These are phyloP conservation scores for Abrostola tripartita DNA, from an alignment of 2,888 invertebrate species.

Conservation along the genomic window DNA sequence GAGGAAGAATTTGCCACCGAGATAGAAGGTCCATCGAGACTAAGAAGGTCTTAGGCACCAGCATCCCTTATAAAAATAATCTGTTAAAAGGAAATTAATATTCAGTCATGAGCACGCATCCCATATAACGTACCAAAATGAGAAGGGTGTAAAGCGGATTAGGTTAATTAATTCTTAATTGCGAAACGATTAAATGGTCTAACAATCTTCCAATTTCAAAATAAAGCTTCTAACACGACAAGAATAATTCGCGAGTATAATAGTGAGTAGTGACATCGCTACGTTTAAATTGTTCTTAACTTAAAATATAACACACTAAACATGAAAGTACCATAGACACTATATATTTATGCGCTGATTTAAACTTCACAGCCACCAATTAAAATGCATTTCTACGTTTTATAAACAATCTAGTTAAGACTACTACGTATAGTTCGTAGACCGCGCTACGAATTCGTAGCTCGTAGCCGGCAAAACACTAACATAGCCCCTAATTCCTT, in stretches of 20 bases:
- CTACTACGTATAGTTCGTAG: conserved; percentile 43
- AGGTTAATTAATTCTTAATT: conserved; percentile 52
- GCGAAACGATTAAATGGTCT: conserved; percentile 33
- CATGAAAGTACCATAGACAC: neutral
- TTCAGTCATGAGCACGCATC: conserved; percentile 15
- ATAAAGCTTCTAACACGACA: conserved; percentile 10
- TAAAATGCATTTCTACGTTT: conserved; percentile 35
- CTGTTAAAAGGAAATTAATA: neutral
- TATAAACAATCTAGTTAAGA: conserved; percentile 24
- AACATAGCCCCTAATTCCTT: conserved; percentile 57
- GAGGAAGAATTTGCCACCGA: no score
- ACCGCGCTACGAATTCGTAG: conserved; percentile 54
- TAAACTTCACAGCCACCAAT: conserved; percentile 22
- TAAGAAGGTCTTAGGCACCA: neutral
- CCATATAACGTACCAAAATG: conserved; percentile 29
- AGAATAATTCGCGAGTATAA: neutral
- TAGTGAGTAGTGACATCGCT: no score
- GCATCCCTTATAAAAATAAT: neutral
- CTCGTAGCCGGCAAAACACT: conserved; percentile 44
- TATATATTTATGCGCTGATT: conserved; percentile 12
- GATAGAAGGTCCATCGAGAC: no score
- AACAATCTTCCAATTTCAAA: conserved; percentile 20
- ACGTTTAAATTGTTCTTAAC: neutral
- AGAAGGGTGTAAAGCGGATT: conserved; percentile 41
- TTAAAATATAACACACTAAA: neutral